These are phyloP conservation scores for Sarcoramphus papa DNA, from an alignment of 2,797 vertebrate genomes.

Conservation along the genomic window DNA sequence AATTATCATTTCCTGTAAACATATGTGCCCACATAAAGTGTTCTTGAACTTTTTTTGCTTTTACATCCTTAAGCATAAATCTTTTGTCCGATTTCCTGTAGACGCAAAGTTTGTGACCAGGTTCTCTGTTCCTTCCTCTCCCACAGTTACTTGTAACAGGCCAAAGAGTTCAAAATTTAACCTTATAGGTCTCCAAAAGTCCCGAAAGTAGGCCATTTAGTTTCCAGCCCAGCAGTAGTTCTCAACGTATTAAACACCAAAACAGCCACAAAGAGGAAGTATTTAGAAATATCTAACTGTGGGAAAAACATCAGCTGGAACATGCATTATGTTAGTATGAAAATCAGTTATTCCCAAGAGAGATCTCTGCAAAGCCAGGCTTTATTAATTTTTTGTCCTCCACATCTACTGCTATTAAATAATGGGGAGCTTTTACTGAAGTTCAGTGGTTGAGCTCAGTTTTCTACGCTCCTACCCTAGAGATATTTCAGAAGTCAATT, in stretches of 20 bases:
- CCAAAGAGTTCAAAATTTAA: slow-evolving; percentile 6
- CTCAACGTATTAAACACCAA: neutral
- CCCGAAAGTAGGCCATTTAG: neutral
- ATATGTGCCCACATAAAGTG: neutral
- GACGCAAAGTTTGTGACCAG: neutral
- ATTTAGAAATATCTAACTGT: neutral
- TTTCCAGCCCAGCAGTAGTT: neutral
- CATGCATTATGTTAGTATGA: neutral
- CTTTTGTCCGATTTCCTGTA: slow-evolving; percentile 13
- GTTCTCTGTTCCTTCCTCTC: slow-evolving; percentile 26
- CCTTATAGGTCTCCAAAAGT: neutral
- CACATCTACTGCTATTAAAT: neutral
- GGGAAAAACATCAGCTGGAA: neutral
- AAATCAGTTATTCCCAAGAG: neutral
- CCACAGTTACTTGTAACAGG: neutral
- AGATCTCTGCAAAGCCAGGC: neutral
- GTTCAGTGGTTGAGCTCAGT: neutral
- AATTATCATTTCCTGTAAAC: neutral
- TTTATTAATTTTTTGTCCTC: neutral
- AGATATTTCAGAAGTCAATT: neutral
- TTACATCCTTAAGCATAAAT: neutral
- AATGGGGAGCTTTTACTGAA: neutral
- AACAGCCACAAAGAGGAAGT: neutral
- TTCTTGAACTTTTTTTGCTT: neutral
- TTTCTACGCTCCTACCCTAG: neutral